phyloP scores from a whole-genome alignment of 2,888 invertebrate species.

The Nebria brevicollis region DNA sequence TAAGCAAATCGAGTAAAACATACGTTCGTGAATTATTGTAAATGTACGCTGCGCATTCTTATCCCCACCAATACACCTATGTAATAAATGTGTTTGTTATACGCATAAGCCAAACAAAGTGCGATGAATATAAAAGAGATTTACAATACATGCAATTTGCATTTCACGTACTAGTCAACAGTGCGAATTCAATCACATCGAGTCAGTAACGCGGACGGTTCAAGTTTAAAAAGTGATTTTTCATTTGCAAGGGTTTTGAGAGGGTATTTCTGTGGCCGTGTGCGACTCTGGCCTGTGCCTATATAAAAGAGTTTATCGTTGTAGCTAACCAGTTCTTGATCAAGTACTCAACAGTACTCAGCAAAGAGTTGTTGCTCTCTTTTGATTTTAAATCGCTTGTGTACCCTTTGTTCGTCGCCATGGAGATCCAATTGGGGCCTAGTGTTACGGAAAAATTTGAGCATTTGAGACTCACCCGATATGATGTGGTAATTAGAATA shows the following conservation, averaged over 20 bases:
- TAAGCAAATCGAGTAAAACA: neutral
- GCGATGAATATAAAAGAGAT: neutral
- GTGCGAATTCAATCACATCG: neutral
- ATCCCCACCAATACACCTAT: neutral
- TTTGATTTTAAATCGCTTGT: conserved; percentile 22
- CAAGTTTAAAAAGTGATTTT: neutral
- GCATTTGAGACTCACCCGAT: conserved; percentile 39
- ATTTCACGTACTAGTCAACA: neutral
- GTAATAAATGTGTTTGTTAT: neutral
- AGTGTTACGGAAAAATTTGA: conserved; percentile 39
- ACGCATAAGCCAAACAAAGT: neutral
- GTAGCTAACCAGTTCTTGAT: conserved; percentile 16
- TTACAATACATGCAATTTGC: neutral
- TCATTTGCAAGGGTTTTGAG: conserved; percentile 9
- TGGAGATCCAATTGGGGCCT: conserved; percentile 43
- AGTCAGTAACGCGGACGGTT: neutral
- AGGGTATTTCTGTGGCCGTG: conserved; percentile 6
- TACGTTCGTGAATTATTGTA: neutral
- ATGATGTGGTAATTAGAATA: conserved; percentile 42
- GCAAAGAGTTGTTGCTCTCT: neutral
- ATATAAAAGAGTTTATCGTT: neutral
- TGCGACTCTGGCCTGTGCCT: neutral
- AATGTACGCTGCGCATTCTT: neutral
- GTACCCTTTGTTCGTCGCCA: conserved; percentile 28
- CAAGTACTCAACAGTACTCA: neutral